phyloP scores from a whole-genome alignment of 2,797 vertebrate genomes.

The Botia almorhae region DNA sequence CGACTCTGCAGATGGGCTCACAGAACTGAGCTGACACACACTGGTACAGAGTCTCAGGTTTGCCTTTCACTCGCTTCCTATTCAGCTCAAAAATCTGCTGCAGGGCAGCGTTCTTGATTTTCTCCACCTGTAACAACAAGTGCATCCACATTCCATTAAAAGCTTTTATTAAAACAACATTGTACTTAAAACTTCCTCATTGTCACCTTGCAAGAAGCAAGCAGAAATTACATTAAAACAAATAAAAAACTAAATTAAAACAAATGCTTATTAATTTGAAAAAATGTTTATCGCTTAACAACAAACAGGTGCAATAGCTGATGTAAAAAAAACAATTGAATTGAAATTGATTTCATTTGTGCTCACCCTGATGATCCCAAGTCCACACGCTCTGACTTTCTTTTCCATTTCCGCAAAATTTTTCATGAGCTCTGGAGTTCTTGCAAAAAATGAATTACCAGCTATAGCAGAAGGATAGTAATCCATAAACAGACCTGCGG shows the following conservation, averaged over 20 bases:
- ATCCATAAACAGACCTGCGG: slow-evolving; percentile 44
- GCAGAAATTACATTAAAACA: too few species aligned
- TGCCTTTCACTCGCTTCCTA: slow-evolving; percentile 60
- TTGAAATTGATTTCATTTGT: background rate
- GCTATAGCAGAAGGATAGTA: background rate
- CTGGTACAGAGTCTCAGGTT: slow-evolving; percentile 73
- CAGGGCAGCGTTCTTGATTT: slow-evolving; percentile 77
- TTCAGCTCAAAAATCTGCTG: slow-evolving; percentile 72
- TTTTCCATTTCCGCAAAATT: slow-evolving; percentile 55
- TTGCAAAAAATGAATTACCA: background rate
- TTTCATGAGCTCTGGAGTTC: rapidly evolving
- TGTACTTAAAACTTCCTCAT: background rate
- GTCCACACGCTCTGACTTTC: slow-evolving; percentile 57
- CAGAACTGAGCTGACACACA: slow-evolving; percentile 81
- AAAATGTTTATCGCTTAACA: too few species aligned
- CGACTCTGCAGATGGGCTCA: slow-evolving; percentile 75
- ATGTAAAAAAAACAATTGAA: too few species aligned
- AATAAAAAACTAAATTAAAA: too few species aligned
- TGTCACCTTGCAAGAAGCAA: background rate
- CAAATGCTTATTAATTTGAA: too few species aligned
- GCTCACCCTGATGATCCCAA: slow-evolving; percentile 74
- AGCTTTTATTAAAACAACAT: background rate
- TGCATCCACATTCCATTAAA: slow-evolving; percentile 39
- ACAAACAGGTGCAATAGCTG: too few species aligned
- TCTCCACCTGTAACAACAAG: slow-evolving; percentile 77